Base-by-base conservation (phyloP, 2,113 vertebrate species). In the Epinephelus fuscoguttatus region DNA sequence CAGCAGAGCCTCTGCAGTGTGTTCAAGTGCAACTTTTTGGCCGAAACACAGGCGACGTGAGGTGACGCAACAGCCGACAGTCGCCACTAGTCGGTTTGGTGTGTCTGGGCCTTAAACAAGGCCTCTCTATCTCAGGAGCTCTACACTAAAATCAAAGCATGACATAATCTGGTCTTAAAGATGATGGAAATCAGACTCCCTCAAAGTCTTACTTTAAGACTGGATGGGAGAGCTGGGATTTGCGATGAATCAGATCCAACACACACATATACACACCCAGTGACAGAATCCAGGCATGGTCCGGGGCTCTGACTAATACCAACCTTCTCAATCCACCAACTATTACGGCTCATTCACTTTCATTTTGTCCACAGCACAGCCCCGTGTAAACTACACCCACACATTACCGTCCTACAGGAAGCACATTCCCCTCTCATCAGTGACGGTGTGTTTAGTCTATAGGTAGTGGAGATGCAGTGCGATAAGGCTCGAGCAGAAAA, bases 401-500 rank as follows among this genome's bases (percentile, higher is more conserved):
- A 66, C 79, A 69, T 81, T 77, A 74, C 57, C 53, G 80, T 76
- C 64, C 23, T 55, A 23, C 42, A 82, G 47, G 56, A 77, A 84
- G 88, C 69, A 70, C 61, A 66, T 70, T 64, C 56, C 25, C n/a
- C 67, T 67, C 67, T 79, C 79, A 84, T 77, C 75, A 33, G 69
- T 57, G 88, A 84, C 79, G 72, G 57, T 23, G 56, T 89, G 89
- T 94, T 94, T 89, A 93, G 91, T 93, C 91, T 93, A 67, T 40
- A 57, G 50, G 61, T 78, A 55, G 60, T 30, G 56, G 27, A 75
- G 42, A 87, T 81, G 57, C 53, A 45, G 61, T 15, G 75, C 0
- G 81, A 85, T 92, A 86, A 85, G 61, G 64, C 59, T 55, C 0
- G 4, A 59, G 33, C 17, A 64, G 42, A 63, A 63, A 78, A 15